Conservation (phyloP, 2,888 invertebrate genomes). For the Agonopterix alstromeriana region DNA sequence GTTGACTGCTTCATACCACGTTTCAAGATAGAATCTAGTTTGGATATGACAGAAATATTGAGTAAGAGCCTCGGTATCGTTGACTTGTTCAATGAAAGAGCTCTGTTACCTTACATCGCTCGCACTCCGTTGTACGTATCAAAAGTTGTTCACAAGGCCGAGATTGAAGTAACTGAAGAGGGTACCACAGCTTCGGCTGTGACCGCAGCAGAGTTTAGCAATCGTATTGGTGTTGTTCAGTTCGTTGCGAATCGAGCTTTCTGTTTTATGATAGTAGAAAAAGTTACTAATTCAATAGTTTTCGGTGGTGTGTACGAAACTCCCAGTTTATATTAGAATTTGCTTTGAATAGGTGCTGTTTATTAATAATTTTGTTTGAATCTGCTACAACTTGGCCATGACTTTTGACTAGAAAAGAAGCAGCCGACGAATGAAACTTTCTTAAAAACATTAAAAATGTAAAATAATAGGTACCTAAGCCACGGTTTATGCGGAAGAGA, state of each 20-base stretch:
- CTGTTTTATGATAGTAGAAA: slow-evolving; percentile 81
- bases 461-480: too few species aligned
- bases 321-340: slow-evolving; percentile 41
- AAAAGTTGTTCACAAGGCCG: slow-evolving; percentile 81
- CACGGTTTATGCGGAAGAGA: too few species aligned
- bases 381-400: too few species aligned
- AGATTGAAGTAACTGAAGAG: slow-evolving; percentile 84
- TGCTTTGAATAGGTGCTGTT: too few species aligned
- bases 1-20: slow-evolving; percentile 80
- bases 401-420: too few species aligned
- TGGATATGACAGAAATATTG: slow-evolving; percentile 72
- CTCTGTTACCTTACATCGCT: slow-evolving; percentile 62
- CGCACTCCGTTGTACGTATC: slow-evolving; percentile 72
- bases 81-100: slow-evolving; percentile 74
- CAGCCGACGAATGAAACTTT: too few species aligned
- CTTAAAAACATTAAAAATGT: too few species aligned
- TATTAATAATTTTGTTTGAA: too few species aligned
- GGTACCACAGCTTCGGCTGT: slow-evolving; percentile 83
- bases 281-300: slow-evolving; percentile 62
- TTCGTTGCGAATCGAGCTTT: slow-evolving; percentile 82
- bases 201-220: slow-evolving; percentile 63
- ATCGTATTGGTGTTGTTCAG: slow-evolving; percentile 73
- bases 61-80: slow-evolving; percentile 51
- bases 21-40: slow-evolving; percentile 76
- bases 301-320: slow-evolving; percentile 59